Base-by-base conservation (phyloP, 2,888 invertebrate species). In the Acrobasis suavella region DNA sequence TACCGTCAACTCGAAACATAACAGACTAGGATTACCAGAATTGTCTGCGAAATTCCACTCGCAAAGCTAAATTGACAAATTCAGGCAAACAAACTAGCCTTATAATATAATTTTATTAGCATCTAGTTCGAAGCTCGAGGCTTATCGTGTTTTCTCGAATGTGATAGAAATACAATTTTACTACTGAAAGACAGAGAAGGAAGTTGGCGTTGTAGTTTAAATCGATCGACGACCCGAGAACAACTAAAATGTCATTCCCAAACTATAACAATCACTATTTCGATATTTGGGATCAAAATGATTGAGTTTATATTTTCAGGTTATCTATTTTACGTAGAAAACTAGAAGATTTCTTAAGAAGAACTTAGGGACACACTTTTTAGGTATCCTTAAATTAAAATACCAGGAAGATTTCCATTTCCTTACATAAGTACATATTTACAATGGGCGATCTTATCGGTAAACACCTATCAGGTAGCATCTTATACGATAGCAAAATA, bases 101-200 rank as follows among this genome's bases (percentile, higher is more conserved):
- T 15, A 32, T 9, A 50, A 38, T 17, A 60, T 60, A 60, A 60
- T 50, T 50, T 60, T 38, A 60, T 60, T 60, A 60, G 38, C 39
- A 60, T 51, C 59, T 39, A 60, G 50, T 60, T 60, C 37, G 17
- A 38, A 58, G 46, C 22, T 16, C 50, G 50, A 52, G 52, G 52
- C 52, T 52, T 52, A 55, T 38, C 15, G 55, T 39, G 16, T 39
- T 39, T 39, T 55, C 55, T 38, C 15, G 55, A 55, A 55, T 9
- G 15, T 16, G 55, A 55, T 39, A 55, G 55, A 55, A 55, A 55
- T 55, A 55, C 15, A 16, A 39, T 12, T 16, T 15, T 55, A 12
- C 55, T 38, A 2, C 16, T 16, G 15, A 8, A 12, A 0, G 55
- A 55, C 16, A 39, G 55, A 55, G 55, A 55, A 16, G 39, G 55